A percentile compares a stretch with the other conserved stretches of the same genome.
Conservation (phyloP, 1,140 invertebrate species). For the Musca domestica region DNA sequence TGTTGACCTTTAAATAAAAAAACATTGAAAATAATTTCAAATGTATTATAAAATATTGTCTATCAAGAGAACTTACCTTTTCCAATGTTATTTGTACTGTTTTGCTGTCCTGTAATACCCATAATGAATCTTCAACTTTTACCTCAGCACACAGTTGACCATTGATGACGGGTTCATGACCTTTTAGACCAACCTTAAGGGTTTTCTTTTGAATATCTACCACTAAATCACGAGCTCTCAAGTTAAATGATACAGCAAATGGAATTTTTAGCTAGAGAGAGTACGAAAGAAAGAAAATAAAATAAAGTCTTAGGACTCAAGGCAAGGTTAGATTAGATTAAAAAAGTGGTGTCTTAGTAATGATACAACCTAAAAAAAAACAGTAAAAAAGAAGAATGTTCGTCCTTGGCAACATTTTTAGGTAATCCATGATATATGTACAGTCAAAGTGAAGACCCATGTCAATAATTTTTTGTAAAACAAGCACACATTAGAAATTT, state of each 20-base stretch:
- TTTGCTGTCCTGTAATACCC: slow-evolving; percentile 93
- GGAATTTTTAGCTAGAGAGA: slow-evolving; percentile 83
- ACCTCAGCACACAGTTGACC: slow-evolving; percentile 87
- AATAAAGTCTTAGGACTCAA: too few species aligned
- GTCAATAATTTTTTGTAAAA: too few species aligned
- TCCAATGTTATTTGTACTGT: slow-evolving; percentile 85
- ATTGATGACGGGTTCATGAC: slow-evolving; percentile 86
- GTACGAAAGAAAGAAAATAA: too few species aligned
- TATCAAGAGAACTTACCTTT: slow-evolving; percentile 71
- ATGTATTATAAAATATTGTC: too few species aligned
- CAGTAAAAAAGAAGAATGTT: too few species aligned
- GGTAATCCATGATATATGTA: too few species aligned
- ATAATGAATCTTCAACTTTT: slow-evolving; percentile 94
- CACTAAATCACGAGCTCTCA: slow-evolving; percentile 80
- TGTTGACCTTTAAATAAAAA: slow-evolving; percentile 73
- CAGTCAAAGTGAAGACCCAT: too few species aligned
- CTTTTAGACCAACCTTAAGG: slow-evolving; percentile 87
- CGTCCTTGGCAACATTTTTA: too few species aligned
- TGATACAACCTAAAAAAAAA: too few species aligned
- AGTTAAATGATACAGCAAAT: slow-evolving; percentile 70
- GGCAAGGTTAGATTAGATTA: too few species aligned
- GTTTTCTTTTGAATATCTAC: slow-evolving; percentile 83
- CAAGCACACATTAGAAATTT: too few species aligned
- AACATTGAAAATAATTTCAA: not conserved
- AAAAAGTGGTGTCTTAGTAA: too few species aligned